Percentiles rank a stretch among this genome's conserved stretches.
These are phyloP conservation scores for Oryzaephilus surinamensis DNA, from an alignment of 1,140 invertebrate genomes.

Conservation along the genomic window DNA sequence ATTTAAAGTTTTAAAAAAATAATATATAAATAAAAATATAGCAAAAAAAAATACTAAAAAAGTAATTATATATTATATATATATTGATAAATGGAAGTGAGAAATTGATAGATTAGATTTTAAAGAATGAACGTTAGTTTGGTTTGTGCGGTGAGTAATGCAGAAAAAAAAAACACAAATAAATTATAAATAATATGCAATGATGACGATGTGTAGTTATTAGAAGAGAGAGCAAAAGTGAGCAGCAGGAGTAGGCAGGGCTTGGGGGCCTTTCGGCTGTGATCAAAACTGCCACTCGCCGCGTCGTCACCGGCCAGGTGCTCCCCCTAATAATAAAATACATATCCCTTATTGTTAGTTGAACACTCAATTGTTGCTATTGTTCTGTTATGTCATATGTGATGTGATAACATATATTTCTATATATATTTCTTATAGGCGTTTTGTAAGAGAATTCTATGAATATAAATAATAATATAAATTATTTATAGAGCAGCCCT, in stretches of 20 bases:
- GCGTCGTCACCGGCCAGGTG: slow-evolving; percentile 12
- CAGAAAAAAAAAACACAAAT: slow-evolving; percentile 3
- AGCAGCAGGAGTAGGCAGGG: slow-evolving; percentile 15
- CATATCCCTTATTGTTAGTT: slow-evolving; percentile 39
- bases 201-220: no score
- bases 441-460: slow-evolving; percentile 20
- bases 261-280: slow-evolving; percentile 32
- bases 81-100: no score
- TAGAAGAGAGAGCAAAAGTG: no score
- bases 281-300: slow-evolving; percentile 33
- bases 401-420: slow-evolving; percentile 34
- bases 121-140: slow-evolving; percentile 6
- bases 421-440: slow-evolving; percentile 35
- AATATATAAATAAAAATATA: slow-evolving; percentile 28
- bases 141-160: slow-evolving; percentile 21
- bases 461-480: slow-evolving; percentile 18
- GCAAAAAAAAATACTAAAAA: slow-evolving; percentile 22
- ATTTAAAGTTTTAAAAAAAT: slow-evolving; percentile 26
- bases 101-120: slow-evolving; percentile 11
- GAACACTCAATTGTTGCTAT: slow-evolving; percentile 34
- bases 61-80: slow-evolving; percentile 23
- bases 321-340: slow-evolving; percentile 33
- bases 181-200: no score
- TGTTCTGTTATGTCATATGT: slow-evolving; percentile 35
- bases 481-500: slow-evolving; percentile 22